Evolutionary conservation across 2,888 invertebrate species (phyloP), one percentile per base, ranked within the genome.

Genomic region (Trichopoda pennipes): DNA sequence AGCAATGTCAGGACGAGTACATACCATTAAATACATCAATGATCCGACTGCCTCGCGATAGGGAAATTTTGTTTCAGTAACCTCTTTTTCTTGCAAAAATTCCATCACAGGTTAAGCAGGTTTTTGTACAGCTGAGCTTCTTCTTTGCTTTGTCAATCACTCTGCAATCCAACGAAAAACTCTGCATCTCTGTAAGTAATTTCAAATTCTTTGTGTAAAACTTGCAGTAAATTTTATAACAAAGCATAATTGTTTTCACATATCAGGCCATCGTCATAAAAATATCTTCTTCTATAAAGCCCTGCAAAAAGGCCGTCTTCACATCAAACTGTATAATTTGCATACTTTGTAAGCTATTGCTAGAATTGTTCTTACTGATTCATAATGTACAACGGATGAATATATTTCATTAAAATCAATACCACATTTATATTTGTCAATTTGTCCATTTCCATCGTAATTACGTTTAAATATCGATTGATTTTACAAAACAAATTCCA

Each of bases 191-290:
- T 66, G 55, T 58, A 66, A 12, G 64, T 72, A 47, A 80, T 80
- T 16, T 42, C 42, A 42, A 42, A 42, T 1, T 42, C 12, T 1
- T 42, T 42, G 12, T 35, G 56, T 42, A 74, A 47, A 28, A 61
- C 44, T 16, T 35, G 14, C 9, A 74, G 32, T 14, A 74, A 16
- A 23, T 56, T 42, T 19, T 38, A 32, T 17, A 80, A 69, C 6
- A 75, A 35, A 49, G n/a, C 12, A 6, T 12, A 28, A 49, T 80
- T 51, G 53, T 84, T 81, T 4, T 79, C 80, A 23, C 84, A 82
- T n/a, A 87, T 72, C 23, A 87, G 70, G 35, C 86, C 86, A 80
- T 86, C 86, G 63, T 87, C 42, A 76, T 28, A 68, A 14, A 42
- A 14, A 42, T 42, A 42, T 12, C 16, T 42, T 42, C 42, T 12